Evolutionary conservation across 37 sponge, comb jelly and placozoan species (phyloP), one percentile per base, ranked within the genome.

Genomic region (Halichondria panicea): DNA sequence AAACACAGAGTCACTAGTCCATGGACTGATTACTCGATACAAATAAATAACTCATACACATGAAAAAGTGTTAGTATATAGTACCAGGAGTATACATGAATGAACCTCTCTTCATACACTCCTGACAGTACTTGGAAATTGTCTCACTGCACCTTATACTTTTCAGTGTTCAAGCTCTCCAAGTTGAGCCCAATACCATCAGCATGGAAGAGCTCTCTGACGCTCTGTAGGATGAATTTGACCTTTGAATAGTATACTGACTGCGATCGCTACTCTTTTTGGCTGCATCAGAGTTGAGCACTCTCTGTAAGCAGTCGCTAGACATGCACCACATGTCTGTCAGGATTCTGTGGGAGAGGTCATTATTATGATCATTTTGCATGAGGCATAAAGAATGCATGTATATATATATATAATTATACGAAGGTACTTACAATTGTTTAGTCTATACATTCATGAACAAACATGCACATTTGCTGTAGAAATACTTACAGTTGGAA

Each of bases 181-280:
- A 34, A 43, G 21, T 41, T 13, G 54, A 90, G 55, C n/a, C 90
- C 90, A 27, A 71, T 43, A 15, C 90, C 90, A 21, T 30, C 85
- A 27, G 52, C 69, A 43, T 84, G 30, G 72, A 81, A 90, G 81
- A 80, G 84, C 39, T 71, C 72, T 4, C 43, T 54, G 22, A 85
- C 11, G 7, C 12, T 65, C 28, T 31, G 27, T 31, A 77, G 50
- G 11, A 60, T 55, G 9, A 6, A 4, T 8, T 61, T 15, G 35
- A 85, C 50, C 34, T 66, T 42, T 27, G 52, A 52, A 33, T 78
- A 52, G 34, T 38, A n/a, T n/a, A 22, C 7, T 53, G 71, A 21
- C 57, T 35, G 1, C 25, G 28, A 35, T 44, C n/a, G 33, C 41
- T 33, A 24, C 55, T 30, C 66, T 71, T 82, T 52, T 75, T 75